phyloP scores from a whole-genome alignment of 2,113 vertebrate genomes.

The Salvelinus namaycush region DNA sequence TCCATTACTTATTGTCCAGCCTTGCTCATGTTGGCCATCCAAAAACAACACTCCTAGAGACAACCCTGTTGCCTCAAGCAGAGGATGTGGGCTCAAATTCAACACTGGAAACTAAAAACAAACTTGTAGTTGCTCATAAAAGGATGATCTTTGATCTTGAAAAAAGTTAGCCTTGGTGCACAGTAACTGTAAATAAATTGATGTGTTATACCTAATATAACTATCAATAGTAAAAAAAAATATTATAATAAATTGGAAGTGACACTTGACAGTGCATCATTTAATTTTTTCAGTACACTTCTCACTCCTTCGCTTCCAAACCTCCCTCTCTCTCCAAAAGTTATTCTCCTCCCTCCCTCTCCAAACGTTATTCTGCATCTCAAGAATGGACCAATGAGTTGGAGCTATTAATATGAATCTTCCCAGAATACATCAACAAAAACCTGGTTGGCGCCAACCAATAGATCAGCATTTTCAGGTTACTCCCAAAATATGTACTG shows the following conservation, averaged over 20 bases:
- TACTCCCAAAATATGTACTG: slow-evolving; percentile 27
- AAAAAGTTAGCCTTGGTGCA: no score
- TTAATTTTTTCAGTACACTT: no score
- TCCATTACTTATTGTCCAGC: slow-evolving; percentile 23
- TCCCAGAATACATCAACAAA: slow-evolving; percentile 32
- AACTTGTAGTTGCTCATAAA: no score
- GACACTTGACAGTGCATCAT: no score
- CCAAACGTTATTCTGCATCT: slow-evolving; percentile 9
- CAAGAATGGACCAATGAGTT: slow-evolving; percentile 21
- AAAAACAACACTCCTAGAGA: slow-evolving; percentile 8
- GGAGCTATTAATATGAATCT: background rate
- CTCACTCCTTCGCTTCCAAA: no score
- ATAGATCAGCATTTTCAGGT: slow-evolving; percentile 22
- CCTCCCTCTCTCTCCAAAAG: no score
- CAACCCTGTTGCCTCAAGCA: background rate
- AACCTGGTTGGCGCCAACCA: slow-evolving; percentile 13
- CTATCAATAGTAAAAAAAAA: background rate
- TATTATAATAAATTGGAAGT: background rate
- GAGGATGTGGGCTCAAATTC: no score
- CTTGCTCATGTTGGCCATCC: background rate
- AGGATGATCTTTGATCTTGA: no score
- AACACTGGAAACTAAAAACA: no score
- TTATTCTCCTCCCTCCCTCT: background rate
- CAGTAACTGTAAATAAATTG: background rate
- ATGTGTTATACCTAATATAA: background rate